Percentiles rank a stretch among this genome's conserved stretches.
Evolutionary conservation across 2,113 vertebrate species (phyloP).

Genomic region (Amphiprion percula): DNA sequence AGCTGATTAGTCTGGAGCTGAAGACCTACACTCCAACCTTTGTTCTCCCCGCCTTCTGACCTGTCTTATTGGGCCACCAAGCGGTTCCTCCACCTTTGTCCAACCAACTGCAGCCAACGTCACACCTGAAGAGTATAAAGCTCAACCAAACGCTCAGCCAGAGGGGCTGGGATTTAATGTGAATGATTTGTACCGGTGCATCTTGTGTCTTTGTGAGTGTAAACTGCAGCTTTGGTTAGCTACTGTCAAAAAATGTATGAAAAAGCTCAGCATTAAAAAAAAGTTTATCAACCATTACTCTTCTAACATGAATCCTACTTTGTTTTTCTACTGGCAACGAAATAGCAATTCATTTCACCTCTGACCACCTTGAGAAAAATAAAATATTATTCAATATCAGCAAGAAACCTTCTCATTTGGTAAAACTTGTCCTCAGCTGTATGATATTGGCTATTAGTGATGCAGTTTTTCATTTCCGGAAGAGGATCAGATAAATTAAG

Average conservation of each 20-base stretch:
- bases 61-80: no score
- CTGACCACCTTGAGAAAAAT: slow-evolving; percentile 54
- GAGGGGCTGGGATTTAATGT: no score
- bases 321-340: slow-evolving; percentile 34
- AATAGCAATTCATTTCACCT: slow-evolving; percentile 57
- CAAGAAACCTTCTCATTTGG: slow-evolving; percentile 36
- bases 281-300: slow-evolving; percentile 63
- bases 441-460: slow-evolving; percentile 63
- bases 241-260: slow-evolving; percentile 12
- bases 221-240: no score
- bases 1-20: no score
- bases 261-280: slow-evolving; percentile 30
- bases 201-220: no score
- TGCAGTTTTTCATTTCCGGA: slow-evolving; percentile 69
- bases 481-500: slow-evolving; percentile 69
- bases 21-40: no score
- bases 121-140: no score
- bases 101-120: no score
- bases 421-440: slow-evolving; percentile 43
- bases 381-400: slow-evolving; percentile 42
- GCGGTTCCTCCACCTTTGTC: no score
- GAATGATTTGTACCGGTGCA: no score
- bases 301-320: slow-evolving; percentile 38
- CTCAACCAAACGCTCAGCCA: no score
- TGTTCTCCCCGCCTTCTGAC: no score